Conservation (phyloP, 2,797 vertebrate genomes). For the Lepilemur ruficaudatus region DNA sequence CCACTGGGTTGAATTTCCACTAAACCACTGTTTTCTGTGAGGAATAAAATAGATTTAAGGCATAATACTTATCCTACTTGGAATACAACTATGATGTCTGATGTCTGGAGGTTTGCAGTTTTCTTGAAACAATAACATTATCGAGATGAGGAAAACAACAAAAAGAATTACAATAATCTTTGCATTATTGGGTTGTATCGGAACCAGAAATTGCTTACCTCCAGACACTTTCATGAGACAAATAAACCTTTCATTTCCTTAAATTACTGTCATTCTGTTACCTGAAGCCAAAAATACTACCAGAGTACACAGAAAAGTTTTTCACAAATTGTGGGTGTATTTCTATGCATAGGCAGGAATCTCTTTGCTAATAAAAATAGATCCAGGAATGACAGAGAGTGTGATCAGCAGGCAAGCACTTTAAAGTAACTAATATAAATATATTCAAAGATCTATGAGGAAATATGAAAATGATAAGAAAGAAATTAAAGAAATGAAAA, state of each 20-base stretch:
- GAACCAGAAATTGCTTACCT: not conserved
- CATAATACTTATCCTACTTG: not conserved
- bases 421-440: not conserved
- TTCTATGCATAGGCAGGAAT: not conserved
- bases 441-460: not conserved
- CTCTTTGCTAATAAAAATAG: not conserved
- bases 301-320: not conserved
- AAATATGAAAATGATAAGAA: not conserved
- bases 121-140: slow-evolving; percentile 17
- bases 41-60: not conserved
- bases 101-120: not conserved
- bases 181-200: not conserved
- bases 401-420: not conserved
- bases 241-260: not conserved
- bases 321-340: not conserved
- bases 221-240: not conserved
- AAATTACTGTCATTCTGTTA: not conserved
- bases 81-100: not conserved
- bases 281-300: not conserved
- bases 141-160: not conserved
- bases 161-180: not conserved
- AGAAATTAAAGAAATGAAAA: not conserved
- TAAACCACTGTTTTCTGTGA: not conserved
- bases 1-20: not conserved
- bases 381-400: not conserved